Evolutionary conservation across 2,797 vertebrate genomes (phyloP).

Genomic region (Ispidina lecontei): DNA sequence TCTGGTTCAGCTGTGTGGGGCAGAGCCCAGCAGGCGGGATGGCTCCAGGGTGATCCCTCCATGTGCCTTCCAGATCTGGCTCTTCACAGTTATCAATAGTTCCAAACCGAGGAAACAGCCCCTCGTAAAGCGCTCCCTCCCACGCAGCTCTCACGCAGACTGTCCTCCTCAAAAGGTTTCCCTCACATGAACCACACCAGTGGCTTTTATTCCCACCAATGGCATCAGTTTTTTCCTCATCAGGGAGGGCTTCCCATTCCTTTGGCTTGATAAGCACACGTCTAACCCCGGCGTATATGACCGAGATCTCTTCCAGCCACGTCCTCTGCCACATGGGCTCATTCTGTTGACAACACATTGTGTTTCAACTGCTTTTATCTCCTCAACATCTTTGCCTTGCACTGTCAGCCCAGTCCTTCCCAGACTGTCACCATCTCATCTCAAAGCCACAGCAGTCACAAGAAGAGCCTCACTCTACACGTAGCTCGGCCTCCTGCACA

Average conservation of each 20-base stretch:
- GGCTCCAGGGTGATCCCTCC: neutral
- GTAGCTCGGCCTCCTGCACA: neutral
- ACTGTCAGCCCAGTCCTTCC: neutral
- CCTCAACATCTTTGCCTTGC: neutral
- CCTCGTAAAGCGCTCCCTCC: neutral
- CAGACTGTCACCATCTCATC: neutral
- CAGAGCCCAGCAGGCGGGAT: neutral
- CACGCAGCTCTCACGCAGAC: neutral
- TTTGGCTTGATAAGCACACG: neutral
- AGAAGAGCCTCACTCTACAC: neutral
- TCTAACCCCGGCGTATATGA: accelerated
- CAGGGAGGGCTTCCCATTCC: neutral
- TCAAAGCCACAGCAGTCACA: neutral
- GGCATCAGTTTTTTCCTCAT: neutral
- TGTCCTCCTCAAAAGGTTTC: neutral
- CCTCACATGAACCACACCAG: neutral
- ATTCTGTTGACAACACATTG: neutral
- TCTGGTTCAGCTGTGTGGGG: neutral
- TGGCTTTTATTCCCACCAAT: neutral
- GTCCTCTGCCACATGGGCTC: neutral
- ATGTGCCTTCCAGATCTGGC: neutral
- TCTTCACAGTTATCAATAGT: neutral
- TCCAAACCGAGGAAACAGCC: neutral
- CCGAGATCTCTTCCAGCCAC: neutral
- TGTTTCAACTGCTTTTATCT: neutral